Evolutionary conservation across 2,797 vertebrate species (phyloP).

Genomic region (Lacerta agilis): DNA sequence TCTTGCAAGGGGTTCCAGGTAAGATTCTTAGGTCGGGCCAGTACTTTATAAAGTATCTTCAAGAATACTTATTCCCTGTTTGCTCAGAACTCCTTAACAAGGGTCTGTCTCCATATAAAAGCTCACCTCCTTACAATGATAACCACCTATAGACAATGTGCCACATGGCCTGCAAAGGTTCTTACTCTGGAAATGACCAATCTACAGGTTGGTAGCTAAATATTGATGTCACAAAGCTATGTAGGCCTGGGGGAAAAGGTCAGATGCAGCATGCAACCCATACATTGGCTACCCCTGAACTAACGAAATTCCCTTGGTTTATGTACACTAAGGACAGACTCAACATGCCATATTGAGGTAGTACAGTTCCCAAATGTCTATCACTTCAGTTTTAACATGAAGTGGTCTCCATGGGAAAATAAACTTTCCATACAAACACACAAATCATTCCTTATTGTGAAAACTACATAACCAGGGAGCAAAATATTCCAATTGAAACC

Average conservation of each 20-base stretch:
- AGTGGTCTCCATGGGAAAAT: neutral
- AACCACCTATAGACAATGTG: neutral
- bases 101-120: neutral
- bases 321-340: neutral
- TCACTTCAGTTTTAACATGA: neutral
- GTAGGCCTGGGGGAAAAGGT: neutral
- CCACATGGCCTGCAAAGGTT: neutral
- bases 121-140: neutral
- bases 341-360: constrained; percentile 9
- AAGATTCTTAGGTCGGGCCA: neutral
- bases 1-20: constrained; percentile 25
- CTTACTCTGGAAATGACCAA: neutral
- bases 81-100: neutral
- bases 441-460: neutral
- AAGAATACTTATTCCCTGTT: neutral
- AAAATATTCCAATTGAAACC: neutral
- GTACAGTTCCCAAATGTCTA: neutral
- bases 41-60: neutral
- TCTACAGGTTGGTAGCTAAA: neutral
- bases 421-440: neutral
- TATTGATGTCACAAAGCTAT: neutral
- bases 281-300: neutral
- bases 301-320: neutral
- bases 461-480: neutral
- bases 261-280: neutral